These are phyloP conservation scores for Spongia lamella DNA, from an alignment of 37 sponge, comb jelly and placozoan genomes.

Conservation along the genomic window DNA sequence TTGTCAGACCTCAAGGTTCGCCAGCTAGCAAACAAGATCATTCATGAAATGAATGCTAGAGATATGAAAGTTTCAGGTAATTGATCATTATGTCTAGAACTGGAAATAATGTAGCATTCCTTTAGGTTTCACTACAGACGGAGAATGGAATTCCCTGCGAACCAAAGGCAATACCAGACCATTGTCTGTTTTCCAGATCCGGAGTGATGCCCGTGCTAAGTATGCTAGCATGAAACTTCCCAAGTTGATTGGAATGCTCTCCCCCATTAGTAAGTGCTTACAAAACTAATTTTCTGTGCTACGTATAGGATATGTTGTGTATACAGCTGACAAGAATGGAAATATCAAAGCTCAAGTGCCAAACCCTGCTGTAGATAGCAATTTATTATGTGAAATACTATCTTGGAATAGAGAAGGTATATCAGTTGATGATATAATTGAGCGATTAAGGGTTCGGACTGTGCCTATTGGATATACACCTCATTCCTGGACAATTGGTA, in stretches of 20 bases:
- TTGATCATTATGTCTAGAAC: too few species aligned
- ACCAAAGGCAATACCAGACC: not conserved
- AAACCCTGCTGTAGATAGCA: constrained; percentile 6
- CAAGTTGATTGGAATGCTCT: constrained; percentile 6
- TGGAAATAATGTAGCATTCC: not conserved
- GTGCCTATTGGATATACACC: constrained; percentile 30
- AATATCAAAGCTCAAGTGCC: not conserved
- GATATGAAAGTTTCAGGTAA: constrained; percentile 1
- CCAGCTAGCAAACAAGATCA: not conserved
- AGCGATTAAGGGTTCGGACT: constrained; percentile 1
- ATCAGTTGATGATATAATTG: not conserved
- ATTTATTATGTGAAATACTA: not conserved
- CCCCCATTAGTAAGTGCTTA: not conserved
- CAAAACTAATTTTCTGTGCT: too few species aligned
- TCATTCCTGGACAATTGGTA: constrained; percentile 13
- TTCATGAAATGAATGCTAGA: constrained; percentile 10
- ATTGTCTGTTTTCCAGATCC: constrained; percentile 4
- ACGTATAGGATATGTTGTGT: not conserved
- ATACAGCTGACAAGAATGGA: constrained; percentile 2
- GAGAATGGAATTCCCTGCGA: constrained; percentile 8
- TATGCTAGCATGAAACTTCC: not conserved
- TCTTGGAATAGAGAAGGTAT: constrained; percentile 1
- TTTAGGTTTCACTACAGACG: constrained; percentile 1
- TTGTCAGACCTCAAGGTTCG: not conserved
- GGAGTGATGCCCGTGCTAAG: not conserved